Evolutionary conservation across 2,888 invertebrate species (phyloP), one percentile per base, ranked within the genome.

Genomic region (Liopterus haemorrhoidalis): DNA sequence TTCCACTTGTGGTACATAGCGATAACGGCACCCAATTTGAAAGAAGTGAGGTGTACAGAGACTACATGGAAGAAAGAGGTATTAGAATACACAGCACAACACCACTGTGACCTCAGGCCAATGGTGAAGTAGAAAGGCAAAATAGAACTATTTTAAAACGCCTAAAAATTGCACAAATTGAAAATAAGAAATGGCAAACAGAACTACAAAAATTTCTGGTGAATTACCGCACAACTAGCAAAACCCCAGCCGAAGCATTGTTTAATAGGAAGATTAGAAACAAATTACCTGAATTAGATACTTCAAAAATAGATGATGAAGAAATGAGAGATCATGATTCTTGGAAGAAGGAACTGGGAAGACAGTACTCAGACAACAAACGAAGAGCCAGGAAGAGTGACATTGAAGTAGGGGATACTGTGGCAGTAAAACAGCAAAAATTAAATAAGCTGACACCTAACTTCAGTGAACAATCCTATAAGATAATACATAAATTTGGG

Each of bases 141-240:
- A 32, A 32, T 11, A 11, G 32, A 11, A 19, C 32, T 5, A 15
- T 32, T 5, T 19, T 32, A 20, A 32, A 27, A 14, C 11, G 28
- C 4, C 28, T 27, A 12, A 27, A 8, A 14, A 27, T 27, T 12
- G 28, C 28, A 27, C 28, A 27, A 27, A 14, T 14, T 32, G n/a
- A n/a, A 8, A 15, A 20, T 8, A 15, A 32, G n/a, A 9, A 6
- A 8, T 4, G 9, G n/a, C n/a, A 12, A 15, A 32, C 32, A 2
- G 16, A 6, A 15, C 20, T 32, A 16, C 32, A 16, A 32, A 18
- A 4, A 32, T 32, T 5, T 27, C 12, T 27, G n/a, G n/a, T n/a
- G n/a, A n/a, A n/a, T n/a, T n/a, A n/a, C n/a, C n/a, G n/a, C 1
- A 41, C 31, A 16, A 54, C 50, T 5, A 49, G 53, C 22, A 33